Conservation (phyloP, 2,797 vertebrate genomes). For the Sphenopsis melanotis region DNA sequence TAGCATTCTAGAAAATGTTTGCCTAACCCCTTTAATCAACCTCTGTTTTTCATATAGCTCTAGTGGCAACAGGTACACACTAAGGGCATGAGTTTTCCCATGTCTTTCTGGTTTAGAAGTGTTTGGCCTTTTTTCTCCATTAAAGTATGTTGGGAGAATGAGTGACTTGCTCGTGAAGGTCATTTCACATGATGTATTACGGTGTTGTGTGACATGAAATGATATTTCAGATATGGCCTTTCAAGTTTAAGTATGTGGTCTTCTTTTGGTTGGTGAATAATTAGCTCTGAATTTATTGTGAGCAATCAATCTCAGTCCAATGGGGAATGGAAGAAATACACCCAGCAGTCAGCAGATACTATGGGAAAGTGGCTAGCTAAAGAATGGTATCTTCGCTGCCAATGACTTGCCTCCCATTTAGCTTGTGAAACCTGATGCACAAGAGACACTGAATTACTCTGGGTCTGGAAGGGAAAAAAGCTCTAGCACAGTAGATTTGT, state of each 20-base stretch:
- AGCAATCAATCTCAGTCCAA: constrained; percentile 24
- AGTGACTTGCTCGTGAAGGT: background rate
- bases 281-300: constrained; percentile 44
- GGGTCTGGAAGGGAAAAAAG: background rate
- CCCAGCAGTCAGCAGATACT: constrained; percentile 16
- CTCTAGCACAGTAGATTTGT: background rate
- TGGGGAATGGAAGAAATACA: constrained; percentile 24
- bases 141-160: background rate
- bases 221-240: constrained; percentile 5
- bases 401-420: constrained; percentile 49
- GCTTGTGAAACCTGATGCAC: constrained; percentile 42
- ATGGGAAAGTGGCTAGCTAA: constrained; percentile 27
- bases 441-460: background rate
- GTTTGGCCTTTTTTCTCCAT: background rate
- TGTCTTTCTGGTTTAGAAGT: background rate
- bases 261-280: constrained; percentile 53
- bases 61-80: background rate
- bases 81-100: background rate
- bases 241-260: background rate
- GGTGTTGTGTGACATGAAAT: background rate
- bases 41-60: background rate
- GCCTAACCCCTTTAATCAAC: background rate
- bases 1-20: background rate
- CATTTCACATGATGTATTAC: background rate
- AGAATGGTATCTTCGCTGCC: constrained; percentile 35